Evolutionary conservation across 2,113 vertebrate genomes (phyloP), one percentile per base, ranked within the genome.

Genomic region (Lipotes vexillifer): DNA sequence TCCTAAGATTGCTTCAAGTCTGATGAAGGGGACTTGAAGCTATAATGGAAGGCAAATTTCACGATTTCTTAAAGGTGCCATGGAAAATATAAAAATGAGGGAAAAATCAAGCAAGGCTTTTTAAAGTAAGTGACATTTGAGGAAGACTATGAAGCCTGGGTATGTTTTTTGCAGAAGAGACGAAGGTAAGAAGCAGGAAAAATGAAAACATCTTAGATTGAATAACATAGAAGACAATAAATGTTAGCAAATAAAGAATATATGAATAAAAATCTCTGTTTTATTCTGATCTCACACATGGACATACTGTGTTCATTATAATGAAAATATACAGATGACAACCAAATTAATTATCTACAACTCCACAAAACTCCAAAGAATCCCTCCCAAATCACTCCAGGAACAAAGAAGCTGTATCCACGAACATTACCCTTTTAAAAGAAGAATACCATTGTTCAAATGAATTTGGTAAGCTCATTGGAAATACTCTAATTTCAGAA

Each of bases 91-190:
- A 93, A 84, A 91, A 85, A 46, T 46, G 8, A 46, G 15, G 38
- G 52, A 44, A 46, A 85, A 93, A 90, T n/a, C 33, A 84, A 96
- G 80, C 15, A 94, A 80, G 18, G 11, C 13, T 91, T 95, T 89
- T 85, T 75, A 66, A 89, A 92, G 66, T 61, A 78, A 95, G 20
- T 89, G 57, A 95, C 31, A 80, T 75, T n/a, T 96, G 83, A 80
- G 29, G 10, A 88, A 25, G 36, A 93, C 44, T 93, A 69, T n/a
- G 61, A 94, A 75, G 46, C 27, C 75, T 17, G n/a, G 17, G 7
- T 41, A 77, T 3, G 15, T 61, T 80, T 63, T 71, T 55, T 21
- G 27, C 15, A 92, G 29, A 71, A 75, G 21, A 80, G 82, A 89
- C n/a, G 17, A 41, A 89, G 38, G 75, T 88, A 49, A 88, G 52